These are phyloP conservation scores for Gymnopithys bicolor DNA, from an alignment of 2,797 vertebrate species.

Conservation along the genomic window DNA sequence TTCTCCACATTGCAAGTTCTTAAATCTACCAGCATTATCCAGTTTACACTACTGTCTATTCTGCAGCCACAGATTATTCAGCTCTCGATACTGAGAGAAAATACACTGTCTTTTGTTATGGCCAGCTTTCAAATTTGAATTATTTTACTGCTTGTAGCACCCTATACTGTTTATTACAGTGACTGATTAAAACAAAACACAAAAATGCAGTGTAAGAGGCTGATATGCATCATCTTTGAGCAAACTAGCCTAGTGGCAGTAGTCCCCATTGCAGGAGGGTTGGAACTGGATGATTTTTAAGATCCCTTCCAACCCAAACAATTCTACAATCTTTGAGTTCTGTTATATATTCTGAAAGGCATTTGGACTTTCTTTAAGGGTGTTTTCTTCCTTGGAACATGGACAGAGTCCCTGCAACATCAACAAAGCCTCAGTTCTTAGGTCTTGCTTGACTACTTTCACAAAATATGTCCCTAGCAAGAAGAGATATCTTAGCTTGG, in stretches of 20 bases:
- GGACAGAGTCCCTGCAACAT: neutral
- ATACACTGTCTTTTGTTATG: neutral
- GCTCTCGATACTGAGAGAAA: neutral
- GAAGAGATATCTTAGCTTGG: neutral
- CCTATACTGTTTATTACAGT: neutral
- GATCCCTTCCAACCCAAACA: neutral
- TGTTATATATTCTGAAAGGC: neutral
- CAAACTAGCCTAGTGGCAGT: neutral
- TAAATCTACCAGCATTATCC: neutral
- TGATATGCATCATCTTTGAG: neutral
- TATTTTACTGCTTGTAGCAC: neutral
- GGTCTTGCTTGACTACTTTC: neutral
- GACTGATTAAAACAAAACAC: neutral
- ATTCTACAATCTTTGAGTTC: neutral
- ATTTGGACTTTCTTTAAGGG: neutral
- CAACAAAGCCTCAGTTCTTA: neutral
- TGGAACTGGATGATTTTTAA: neutral
- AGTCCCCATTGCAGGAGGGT: neutral
- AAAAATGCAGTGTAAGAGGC: neutral
- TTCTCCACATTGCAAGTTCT: neutral
- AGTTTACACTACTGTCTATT: neutral
- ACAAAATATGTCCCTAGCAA: neutral
- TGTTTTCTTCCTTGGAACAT: neutral
- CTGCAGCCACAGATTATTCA: neutral
- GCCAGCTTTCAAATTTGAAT: neutral